Conservation (phyloP, 2,888 invertebrate species). For the Pachycephus smyrnensis region DNA sequence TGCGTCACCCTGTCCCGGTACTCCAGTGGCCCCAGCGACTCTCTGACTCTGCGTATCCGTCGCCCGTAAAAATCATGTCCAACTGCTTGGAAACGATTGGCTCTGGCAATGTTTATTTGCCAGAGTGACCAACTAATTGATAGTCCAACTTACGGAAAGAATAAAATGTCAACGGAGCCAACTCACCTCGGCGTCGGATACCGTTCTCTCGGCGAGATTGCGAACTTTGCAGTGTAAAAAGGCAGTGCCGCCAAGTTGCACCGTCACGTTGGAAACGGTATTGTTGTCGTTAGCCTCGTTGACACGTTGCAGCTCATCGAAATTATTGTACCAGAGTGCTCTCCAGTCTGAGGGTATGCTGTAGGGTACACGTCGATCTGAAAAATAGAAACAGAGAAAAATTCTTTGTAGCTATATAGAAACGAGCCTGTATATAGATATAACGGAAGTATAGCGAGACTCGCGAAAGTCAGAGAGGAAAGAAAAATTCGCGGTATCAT, state of each 20-base stretch:
- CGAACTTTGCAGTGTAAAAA: conserved; percentile 85
- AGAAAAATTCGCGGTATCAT: too few relatives aligned
- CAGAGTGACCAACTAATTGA: too few relatives aligned
- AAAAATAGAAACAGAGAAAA: conserved; percentile 15
- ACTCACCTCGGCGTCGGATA: conserved; percentile 67
- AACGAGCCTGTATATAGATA: too few relatives aligned
- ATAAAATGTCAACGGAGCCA: too few relatives aligned
- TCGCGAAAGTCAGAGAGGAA: too few relatives aligned
- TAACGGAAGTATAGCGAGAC: too few relatives aligned
- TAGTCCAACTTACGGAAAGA: too few relatives aligned
- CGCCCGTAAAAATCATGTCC: neutral
- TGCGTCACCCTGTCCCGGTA: too few relatives aligned
- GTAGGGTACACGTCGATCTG: conserved; percentile 64
- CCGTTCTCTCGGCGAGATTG: conserved; percentile 80
- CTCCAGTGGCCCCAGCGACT: too few relatives aligned
- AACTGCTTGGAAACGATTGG: neutral
- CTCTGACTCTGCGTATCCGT: too few relatives aligned
- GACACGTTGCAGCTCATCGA: conserved; percentile 63
- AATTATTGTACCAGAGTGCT: conserved; percentile 64
- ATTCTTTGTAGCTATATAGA: too few relatives aligned
- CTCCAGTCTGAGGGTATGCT: conserved; percentile 64
- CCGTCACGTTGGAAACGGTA: conserved; percentile 81
- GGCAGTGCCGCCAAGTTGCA: conserved; percentile 82
- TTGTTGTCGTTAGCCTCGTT: conserved; percentile 75
- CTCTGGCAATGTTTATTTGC: too few relatives aligned